A percentile compares a stretch with the other conserved stretches of the same genome.
Conservation (phyloP, 2,113 vertebrate species). For the Gallinago undulata region DNA sequence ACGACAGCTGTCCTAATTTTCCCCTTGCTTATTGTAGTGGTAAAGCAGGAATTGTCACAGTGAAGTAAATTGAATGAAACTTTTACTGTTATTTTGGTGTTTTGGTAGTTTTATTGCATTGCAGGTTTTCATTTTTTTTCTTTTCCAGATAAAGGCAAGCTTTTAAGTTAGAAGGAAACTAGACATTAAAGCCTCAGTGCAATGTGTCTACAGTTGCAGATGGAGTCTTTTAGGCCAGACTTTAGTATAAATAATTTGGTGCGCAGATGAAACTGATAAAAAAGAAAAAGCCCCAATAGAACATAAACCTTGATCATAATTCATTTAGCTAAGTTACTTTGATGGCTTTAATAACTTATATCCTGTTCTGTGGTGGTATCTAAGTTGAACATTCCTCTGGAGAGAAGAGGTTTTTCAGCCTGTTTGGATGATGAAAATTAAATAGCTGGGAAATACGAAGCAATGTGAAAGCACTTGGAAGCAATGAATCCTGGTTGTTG, state of each 20-base stretch:
- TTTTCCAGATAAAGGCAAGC: background rate
- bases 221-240: background rate
- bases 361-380: background rate
- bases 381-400: background rate
- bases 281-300: background rate
- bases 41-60: background rate
- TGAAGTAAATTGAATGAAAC: background rate
- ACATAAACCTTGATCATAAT: background rate
- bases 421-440: background rate
- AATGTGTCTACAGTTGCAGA: background rate
- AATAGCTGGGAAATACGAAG: background rate
- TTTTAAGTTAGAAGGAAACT: background rate
- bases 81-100: background rate
- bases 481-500: background rate
- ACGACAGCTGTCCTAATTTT: background rate
- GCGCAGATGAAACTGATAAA: background rate
- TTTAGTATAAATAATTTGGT: background rate
- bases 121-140: background rate
- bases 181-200: background rate
- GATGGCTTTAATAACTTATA: background rate
- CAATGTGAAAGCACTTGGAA: background rate
- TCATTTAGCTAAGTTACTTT: background rate
- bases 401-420: background rate
- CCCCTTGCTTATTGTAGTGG: background rate
- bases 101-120: background rate